Percentiles rank a stretch among this genome's conserved stretches.
phyloP scores from a whole-genome alignment of 2,888 invertebrate species.

The Xanthia togata region DNA sequence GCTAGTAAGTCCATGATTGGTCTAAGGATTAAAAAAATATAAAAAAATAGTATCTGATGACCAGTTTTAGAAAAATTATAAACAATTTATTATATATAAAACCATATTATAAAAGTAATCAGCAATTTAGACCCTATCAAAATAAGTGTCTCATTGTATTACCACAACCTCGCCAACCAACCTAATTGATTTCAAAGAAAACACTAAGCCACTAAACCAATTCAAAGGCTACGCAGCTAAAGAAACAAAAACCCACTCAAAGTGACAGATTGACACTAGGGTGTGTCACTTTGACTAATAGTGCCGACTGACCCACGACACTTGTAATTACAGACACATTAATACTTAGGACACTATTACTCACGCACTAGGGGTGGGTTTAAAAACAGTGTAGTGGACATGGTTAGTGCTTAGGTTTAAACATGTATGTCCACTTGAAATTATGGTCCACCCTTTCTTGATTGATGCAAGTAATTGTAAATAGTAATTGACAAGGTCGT shows the following conservation, averaged over 20 bases:
- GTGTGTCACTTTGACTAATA: conserved; percentile 64
- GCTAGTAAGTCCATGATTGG: neutral
- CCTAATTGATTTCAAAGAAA: conserved; percentile 55
- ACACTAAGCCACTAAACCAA: conserved; percentile 19
- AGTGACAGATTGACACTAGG: conserved; percentile 64
- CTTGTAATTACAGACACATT: conserved; percentile 62
- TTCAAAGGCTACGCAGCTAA: conserved; percentile 32
- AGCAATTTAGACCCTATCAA: neutral
- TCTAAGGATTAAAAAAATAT: neutral
- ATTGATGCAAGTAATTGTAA: conserved; percentile 3
- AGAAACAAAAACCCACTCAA: conserved; percentile 65
- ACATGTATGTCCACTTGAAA: conserved; percentile 37
- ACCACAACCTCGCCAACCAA: neutral
- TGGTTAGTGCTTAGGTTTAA: conserved; percentile 13
- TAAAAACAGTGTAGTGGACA: conserved; percentile 15
- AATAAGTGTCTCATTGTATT: neutral
- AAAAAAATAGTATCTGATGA: neutral
- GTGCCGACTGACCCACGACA: conserved; percentile 59
- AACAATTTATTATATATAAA: neutral
- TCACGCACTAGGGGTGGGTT: conserved; percentile 17
- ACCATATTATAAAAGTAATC: too few relatives aligned
- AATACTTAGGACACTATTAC: conserved; percentile 44
- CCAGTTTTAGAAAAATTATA: neutral
- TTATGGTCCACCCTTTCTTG: conserved; percentile 17
- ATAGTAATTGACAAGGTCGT: neutral